Evolutionary conservation across 2,888 invertebrate genomes (phyloP).

Genomic region (Homarus gammarus): DNA sequence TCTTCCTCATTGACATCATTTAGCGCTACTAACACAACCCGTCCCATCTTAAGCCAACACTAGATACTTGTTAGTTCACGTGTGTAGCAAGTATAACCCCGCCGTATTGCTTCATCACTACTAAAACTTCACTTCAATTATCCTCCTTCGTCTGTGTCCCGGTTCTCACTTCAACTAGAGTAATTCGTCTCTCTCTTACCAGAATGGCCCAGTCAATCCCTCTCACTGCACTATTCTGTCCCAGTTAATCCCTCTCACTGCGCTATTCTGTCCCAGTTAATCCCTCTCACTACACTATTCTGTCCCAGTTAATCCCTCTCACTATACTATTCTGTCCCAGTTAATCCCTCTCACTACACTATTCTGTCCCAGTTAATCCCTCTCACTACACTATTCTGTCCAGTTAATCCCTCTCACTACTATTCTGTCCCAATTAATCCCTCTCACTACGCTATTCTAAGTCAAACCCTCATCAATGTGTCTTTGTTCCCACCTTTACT

Average conservation of each 20-base stretch:
- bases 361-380: background rate
- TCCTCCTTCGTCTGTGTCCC: background rate
- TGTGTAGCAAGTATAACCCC: too few relatives aligned
- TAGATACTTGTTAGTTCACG: too few relatives aligned
- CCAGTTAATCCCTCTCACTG: slow-evolving; percentile 8
- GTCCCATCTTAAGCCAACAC: too few relatives aligned
- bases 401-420: slow-evolving; percentile 1
- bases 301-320: background rate
- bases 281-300: background rate
- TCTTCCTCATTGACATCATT: too few relatives aligned
- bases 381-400: background rate
- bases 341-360: background rate
- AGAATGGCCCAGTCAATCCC: background rate
- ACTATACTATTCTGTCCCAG: background rate
- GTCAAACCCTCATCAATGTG: background rate
- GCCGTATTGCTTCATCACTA: too few relatives aligned
- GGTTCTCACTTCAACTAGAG: too few relatives aligned
- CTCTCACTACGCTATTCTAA: background rate
- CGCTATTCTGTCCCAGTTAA: background rate
- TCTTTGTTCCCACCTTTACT: background rate
- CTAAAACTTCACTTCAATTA: too few relatives aligned
- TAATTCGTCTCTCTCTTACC: too few relatives aligned
- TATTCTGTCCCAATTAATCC: slow-evolving; percentile 6
- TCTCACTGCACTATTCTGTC: background rate
- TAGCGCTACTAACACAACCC: too few relatives aligned